phyloP scores from a whole-genome alignment of 1,140 invertebrate genomes.

The Neodiprion lecontei region DNA sequence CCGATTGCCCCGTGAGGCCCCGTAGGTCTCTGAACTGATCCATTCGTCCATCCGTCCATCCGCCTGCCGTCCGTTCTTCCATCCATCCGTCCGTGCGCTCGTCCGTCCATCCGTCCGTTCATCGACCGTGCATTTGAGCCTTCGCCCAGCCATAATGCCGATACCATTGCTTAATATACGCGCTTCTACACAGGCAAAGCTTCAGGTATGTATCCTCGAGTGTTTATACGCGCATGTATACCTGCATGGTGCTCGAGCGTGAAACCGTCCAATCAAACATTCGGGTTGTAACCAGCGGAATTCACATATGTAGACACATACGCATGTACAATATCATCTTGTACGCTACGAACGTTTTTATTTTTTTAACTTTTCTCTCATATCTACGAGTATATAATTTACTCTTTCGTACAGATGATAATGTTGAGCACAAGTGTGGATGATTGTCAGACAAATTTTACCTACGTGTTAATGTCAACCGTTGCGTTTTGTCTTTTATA shows the following conservation, averaged over 20 bases:
- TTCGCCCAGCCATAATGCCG: background rate
- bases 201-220: background rate
- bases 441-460: too few species aligned
- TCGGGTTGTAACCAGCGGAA: background rate
- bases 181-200: background rate
- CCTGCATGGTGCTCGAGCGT: conserved; percentile 18
- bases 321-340: background rate
- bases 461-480: too few species aligned
- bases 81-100: conserved; percentile 38
- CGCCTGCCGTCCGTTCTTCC: conserved; percentile 34
- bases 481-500: too few species aligned
- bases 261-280: conserved; percentile 18
- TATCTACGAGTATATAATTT: too few species aligned
- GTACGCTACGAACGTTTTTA: conserved; percentile 6
- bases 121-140: conserved; percentile 35
- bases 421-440: too few species aligned
- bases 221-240: background rate
- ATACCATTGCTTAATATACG: conserved; percentile 3
- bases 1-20: conserved; percentile 41
- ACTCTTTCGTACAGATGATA: too few species aligned
- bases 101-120: conserved; percentile 38
- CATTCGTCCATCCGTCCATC: conserved; percentile 43
- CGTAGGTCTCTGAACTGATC: conserved; percentile 11
- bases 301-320: conserved; percentile 5
- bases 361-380: background rate